Base-by-base conservation (phyloP, 2,888 invertebrate species). In the Cephalotes varians region DNA sequence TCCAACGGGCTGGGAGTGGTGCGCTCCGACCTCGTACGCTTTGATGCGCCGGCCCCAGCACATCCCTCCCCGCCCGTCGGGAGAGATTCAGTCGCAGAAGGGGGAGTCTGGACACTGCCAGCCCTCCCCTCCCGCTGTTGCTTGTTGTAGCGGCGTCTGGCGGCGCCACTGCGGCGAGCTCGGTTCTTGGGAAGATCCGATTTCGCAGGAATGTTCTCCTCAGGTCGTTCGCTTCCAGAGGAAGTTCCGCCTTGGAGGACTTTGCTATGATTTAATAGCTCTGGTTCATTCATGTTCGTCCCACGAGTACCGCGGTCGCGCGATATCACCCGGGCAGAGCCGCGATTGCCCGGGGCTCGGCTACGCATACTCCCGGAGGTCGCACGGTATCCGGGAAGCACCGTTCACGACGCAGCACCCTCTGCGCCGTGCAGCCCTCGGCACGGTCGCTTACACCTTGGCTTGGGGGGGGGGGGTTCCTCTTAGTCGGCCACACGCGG, bases 371-470 rank as follows among this genome's bases (percentile, higher is more conserved):
- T 62, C 49, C 18, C 15, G 62, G 21, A 51, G 49, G 51, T 6
- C 25, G 9, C 62, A 51, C 10, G 62, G 54, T 79, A 51, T 51
- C 31, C 25, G 31, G 12, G 51, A 62, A 62, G 49, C 60, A 69
- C 54, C 54, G 69, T 62, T 71, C 10, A 1, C 21, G 79, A 62
- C 69, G 40, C 60, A 47, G 40, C 56, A 37, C 25, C 62, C 34
- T 34, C 5, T 69, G 54, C n/a, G 62, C 47, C 28, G 71, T 18
- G 47, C 62, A 77, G 54, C 37, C n/a, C 10, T 56, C 54, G 34
- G 51, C 62, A 71, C 71, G 60, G 51, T 77, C 2, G 44, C 62
- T 77, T 18, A 40, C 31, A 51, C 44, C 40, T 77, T 82, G 31
- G 44, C 67, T 82, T 77, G 51, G 51, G 51, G n/a, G n/a, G n/a